Evolutionary conservation across 2,888 invertebrate species (phyloP), one percentile per base, ranked within the genome.

Genomic region (Biston betularia): DNA sequence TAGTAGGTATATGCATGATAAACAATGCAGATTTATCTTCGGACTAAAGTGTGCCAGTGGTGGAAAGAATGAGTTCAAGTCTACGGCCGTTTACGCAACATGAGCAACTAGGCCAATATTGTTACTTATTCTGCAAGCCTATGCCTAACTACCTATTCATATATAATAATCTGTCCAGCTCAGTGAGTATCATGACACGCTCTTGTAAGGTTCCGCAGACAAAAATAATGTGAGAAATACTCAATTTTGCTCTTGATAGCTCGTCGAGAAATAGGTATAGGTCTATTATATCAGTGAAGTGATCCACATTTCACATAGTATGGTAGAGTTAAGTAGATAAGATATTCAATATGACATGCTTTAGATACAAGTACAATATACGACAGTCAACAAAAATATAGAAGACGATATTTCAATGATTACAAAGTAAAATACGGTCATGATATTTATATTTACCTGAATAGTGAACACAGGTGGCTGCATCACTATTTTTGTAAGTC

Each of bases 41-140:
- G n/a, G 63, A 68, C 58, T 59, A 74, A 85, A 82, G 82, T 83
- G 71, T 87, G 86, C 83, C 86, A 85, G 80, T 79, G 75, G 78
- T 80, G 71, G 73, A 81, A 81, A 84, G 76, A 91, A 85, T 86
- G 85, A 89, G 91, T 90, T 90, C 91, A 92, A 90, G 90, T 92
- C 83, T 90, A 90, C 89, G 89, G 87, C 74, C 87, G 87, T 89
- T 89, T 89, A 89, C 89, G 89, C 91, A 90, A 90, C 82, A 73
- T 81, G 88, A 85, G 79, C 86, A 89, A 86, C 86, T 91, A 86
- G 91, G 89, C 80, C 89, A 87, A 83, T 85, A 87, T 83, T 87
- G 87, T 84, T 87, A 85, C 83, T 84, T 75, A 80, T 83, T 83
- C 79, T 74, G 78, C 76, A 65, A 67, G 74, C 71, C 73, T 69